Base-by-base conservation (phyloP, 2,797 vertebrate genomes). In the Premnoplex brunnescens region DNA sequence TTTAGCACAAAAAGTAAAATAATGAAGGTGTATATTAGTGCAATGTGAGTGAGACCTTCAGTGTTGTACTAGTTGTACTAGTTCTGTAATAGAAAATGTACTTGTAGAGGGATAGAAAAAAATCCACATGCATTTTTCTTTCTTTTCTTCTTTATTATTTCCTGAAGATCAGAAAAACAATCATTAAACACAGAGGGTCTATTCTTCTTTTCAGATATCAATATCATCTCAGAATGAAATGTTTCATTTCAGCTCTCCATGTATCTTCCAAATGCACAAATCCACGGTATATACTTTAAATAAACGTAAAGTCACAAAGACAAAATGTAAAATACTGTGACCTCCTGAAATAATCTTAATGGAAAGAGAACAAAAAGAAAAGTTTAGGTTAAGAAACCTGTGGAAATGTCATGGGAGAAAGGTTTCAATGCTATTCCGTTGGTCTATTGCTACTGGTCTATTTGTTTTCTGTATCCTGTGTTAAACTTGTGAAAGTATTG, bases 101-200 rank as follows among this genome's bases (percentile, higher is more conserved):
- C 13, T 62, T 83, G 11, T 22, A 54, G 39, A 49, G 13, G 30
- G 27, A 49, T 41, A 4, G 30, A 22, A 37, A 37, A 55, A 7
- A 0, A 30, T 2, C 28, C 1, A 3, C 6, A 32, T 52, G 26
- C 3, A 27, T 67, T 41, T 48, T 2, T 30, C 10, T 73, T 51
- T 64, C 21, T 62, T 73, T 67, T 79, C 44, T 63, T 58, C 18
- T 6, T 43, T 39, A 63, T 54, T 77, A 43, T 76, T 89, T 76
- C 30, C n/a, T 68, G 54, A 80, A 84, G 74, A 43, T 49, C 10
- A 68, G 39, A 72, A 34, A 84, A 91, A 55, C 58, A 20, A 12
- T 59, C 28, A n/a, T 59, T 60, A 60, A 55, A 71, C 7, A 74
- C 30, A 71, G 18, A 58, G 5, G 3, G 10, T 54, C 14, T 30